Evolutionary conservation across 2,888 invertebrate genomes (phyloP).

Genomic region (Acleris literana): DNA sequence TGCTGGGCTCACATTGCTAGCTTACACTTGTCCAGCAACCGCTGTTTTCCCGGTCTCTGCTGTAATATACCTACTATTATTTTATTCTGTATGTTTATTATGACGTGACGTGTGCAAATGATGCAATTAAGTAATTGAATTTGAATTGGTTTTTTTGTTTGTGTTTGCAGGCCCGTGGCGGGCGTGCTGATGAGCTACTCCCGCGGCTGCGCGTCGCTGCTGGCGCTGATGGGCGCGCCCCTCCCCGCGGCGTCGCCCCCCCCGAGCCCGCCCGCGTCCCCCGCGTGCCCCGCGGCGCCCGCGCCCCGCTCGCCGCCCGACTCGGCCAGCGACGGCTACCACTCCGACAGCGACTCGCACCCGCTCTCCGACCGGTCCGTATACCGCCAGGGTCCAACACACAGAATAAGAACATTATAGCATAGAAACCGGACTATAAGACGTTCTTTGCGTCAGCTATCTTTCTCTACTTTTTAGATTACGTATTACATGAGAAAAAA

Average conservation of each 20-base stretch:
- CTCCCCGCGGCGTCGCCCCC: constrained; percentile 47
- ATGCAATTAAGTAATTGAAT: too few relatives aligned
- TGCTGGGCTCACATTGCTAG: too few relatives aligned
- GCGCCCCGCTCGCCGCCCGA: constrained; percentile 82
- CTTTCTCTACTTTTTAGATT: too few relatives aligned
- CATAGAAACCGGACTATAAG: too few relatives aligned
- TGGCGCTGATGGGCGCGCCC: constrained; percentile 88
- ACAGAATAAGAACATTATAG: too few relatives aligned
- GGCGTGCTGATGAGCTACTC: constrained; percentile 89
- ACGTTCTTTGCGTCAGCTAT: too few relatives aligned
- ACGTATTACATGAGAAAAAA: too few relatives aligned
- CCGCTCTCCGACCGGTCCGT: constrained; percentile 69
- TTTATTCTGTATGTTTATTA: too few relatives aligned
- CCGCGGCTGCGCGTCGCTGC: constrained; percentile 88
- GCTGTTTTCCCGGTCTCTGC: too few relatives aligned
- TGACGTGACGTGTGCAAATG: too few relatives aligned
- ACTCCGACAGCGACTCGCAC: constrained; percentile 89
- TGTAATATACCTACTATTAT: too few relatives aligned
- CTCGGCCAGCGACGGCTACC: constrained; percentile 90
- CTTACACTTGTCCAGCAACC: too few relatives aligned
- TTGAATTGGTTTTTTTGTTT: background rate
- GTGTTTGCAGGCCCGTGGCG: constrained; percentile 85
- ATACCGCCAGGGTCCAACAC: background rate
- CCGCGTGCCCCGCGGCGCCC: background rate
- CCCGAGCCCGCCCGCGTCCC: constrained; percentile 11